Percentiles rank a stretch among this genome's conserved stretches.
Evolutionary conservation across 2,113 vertebrate genomes (phyloP).

Genomic region (Poeciliopsis turrubarensis): DNA sequence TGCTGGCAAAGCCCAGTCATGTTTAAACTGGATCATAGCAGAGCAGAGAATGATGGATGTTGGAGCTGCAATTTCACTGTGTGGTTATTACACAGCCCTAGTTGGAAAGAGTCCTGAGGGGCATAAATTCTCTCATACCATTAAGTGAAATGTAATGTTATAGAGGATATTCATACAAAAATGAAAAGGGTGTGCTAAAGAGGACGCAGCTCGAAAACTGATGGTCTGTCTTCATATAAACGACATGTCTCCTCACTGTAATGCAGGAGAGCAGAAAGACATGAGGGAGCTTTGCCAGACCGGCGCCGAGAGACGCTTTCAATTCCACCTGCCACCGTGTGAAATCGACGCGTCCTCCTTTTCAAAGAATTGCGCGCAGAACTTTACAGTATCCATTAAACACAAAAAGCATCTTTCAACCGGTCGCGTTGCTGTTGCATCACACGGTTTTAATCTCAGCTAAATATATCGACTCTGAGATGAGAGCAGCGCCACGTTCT

Average conservation of each 20-base stretch:
- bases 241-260: conserved; percentile 8
- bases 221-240: conserved; percentile 29
- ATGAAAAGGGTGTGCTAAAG: conserved; percentile 33
- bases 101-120: conserved; percentile 36
- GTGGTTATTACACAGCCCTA: conserved; percentile 49
- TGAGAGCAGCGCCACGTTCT: conserved; percentile 58
- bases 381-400: conserved; percentile 36
- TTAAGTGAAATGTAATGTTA: conserved; percentile 60
- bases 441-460: conserved; percentile 67
- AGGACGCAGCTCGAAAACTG: conserved; percentile 29
- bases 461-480: conserved; percentile 65
- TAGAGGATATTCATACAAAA: conserved; percentile 38
- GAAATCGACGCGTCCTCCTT: conserved; percentile 25
- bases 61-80: conserved; percentile 36
- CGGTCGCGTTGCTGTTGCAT: conserved; percentile 61
- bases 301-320: conserved; percentile 38
- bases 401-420: conserved; percentile 55
- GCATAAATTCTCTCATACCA: conserved; percentile 54
- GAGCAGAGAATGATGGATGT: conserved; percentile 50
- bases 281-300: not conserved
- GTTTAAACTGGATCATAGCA: conserved; percentile 63
- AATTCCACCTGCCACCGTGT: conserved; percentile 32
- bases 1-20: conserved; percentile 57
- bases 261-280: conserved; percentile 7
- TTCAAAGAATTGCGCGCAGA: conserved; percentile 34